A percentile compares a stretch with the other conserved stretches of the same genome.
phyloP scores from a whole-genome alignment of 2,888 invertebrate genomes.

The Drosophila melanosoma region DNA sequence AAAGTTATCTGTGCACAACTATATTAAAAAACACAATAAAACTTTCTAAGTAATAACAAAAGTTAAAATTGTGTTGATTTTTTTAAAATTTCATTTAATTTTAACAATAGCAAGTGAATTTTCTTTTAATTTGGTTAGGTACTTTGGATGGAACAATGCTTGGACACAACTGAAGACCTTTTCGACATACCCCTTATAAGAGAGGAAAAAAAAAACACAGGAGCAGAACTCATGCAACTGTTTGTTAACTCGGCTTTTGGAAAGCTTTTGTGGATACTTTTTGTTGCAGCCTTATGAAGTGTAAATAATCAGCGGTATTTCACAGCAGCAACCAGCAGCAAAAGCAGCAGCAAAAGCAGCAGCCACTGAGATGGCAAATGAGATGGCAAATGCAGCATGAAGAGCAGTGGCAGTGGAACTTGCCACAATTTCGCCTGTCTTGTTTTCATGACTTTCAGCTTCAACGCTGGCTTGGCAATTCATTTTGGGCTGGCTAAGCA shows the following conservation, averaged over 20 bases:
- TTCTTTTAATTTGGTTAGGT: not conserved
- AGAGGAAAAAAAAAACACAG: not conserved
- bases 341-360: slow-evolving; percentile 30
- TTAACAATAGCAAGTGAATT: not conserved
- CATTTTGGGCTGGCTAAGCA: slow-evolving; percentile 27
- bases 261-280: slow-evolving; percentile 20
- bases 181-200: not conserved
- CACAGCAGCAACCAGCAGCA: slow-evolving; percentile 42
- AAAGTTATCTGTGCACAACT: too few species aligned
- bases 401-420: not conserved
- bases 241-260: slow-evolving; percentile 22
- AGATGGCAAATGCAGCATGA: not conserved
- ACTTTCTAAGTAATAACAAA: too few species aligned
- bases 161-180: not conserved
- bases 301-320: slow-evolving; percentile 75
- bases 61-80: too few species aligned
- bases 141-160: not conserved
- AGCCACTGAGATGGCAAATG: slow-evolving; percentile 1
- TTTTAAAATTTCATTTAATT: not conserved
- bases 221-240: slow-evolving; percentile 22
- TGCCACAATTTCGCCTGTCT: slow-evolving; percentile 9
- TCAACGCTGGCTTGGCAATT: slow-evolving; percentile 24
- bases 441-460: slow-evolving; percentile 43
- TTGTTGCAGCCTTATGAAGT: slow-evolving; percentile 71
- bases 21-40: too few species aligned